Percentiles rank a stretch among this genome's conserved stretches.
Conservation (phyloP, 2,888 invertebrate genomes). For the Thereva unica region DNA sequence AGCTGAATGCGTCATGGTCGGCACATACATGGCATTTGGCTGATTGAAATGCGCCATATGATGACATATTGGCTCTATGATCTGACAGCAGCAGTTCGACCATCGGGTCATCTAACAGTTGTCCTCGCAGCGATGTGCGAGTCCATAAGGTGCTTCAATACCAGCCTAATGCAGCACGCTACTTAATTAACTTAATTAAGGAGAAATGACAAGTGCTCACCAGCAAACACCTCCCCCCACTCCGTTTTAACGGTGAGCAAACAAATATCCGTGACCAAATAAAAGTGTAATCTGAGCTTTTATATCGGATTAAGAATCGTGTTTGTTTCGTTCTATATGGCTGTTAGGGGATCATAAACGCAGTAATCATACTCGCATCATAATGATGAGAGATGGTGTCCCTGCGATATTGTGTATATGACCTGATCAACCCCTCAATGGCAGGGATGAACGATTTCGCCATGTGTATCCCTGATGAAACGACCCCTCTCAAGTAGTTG, state of each 20-base stretch:
- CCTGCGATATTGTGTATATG: not conserved
- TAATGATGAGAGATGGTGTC: conserved; percentile 23
- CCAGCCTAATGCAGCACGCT: conserved; percentile 5
- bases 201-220: conserved; percentile 32
- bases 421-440: conserved; percentile 7
- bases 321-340: conserved; percentile 6
- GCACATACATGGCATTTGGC: conserved; percentile 24
- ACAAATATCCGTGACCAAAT: conserved; percentile 42
- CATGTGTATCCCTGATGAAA: conserved; percentile 21
- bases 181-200: conserved; percentile 36
- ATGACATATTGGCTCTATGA: conserved; percentile 17
- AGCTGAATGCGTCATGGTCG: conserved; percentile 10
- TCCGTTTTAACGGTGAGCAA: conserved; percentile 23
- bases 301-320: conserved; percentile 43
- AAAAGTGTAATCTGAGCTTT: conserved; percentile 46
- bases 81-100: too few relatives aligned
- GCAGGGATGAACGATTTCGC: conserved; percentile 6
- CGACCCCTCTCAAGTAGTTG: conserved; percentile 11
- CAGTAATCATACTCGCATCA: conserved; percentile 32
- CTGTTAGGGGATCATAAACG: conserved; percentile 27
- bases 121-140: not conserved
- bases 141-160: not conserved
- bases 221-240: conserved; percentile 9
- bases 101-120: too few relatives aligned
- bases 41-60: conserved; percentile 24